Conservation (phyloP, 2,888 invertebrate genomes). For the Drosophila parthenogenetica region DNA sequence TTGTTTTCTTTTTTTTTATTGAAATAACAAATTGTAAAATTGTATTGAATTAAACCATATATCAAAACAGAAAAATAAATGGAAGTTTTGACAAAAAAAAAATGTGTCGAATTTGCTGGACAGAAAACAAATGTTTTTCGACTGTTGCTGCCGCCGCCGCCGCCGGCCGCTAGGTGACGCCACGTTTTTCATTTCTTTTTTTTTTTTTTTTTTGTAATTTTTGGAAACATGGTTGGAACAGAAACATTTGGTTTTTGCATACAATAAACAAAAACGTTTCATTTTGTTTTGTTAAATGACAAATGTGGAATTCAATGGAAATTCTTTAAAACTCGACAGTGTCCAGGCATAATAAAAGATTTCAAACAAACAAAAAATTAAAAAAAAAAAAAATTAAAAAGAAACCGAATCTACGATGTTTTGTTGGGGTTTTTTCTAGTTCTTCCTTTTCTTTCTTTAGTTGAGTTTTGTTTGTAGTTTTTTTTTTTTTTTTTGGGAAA, state of each 20-base stretch:
- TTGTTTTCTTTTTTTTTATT: constrained; percentile 10
- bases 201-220: background rate
- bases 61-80: constrained; percentile 9
- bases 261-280: constrained; percentile 49
- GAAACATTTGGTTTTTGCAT: constrained; percentile 57
- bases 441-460: background rate
- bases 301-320: constrained; percentile 32
- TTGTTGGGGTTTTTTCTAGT: background rate
- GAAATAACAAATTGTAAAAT: constrained; percentile 40
- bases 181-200: background rate
- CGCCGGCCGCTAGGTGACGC: constrained; percentile 12
- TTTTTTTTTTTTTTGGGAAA: constrained; percentile 21
- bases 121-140: constrained; percentile 24
- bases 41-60: constrained; percentile 10
- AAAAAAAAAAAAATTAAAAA: constrained; percentile 4
- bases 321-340: constrained; percentile 26
- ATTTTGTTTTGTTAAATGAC: constrained; percentile 9
- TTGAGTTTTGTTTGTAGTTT: constrained; percentile 8
- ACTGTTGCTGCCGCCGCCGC: constrained; percentile 6
- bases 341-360: constrained; percentile 29
- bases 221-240: constrained; percentile 28
- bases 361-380: constrained; percentile 4
- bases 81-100: constrained; percentile 4
- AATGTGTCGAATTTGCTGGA: constrained; percentile 31
- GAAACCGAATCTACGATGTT: constrained; percentile 4